phyloP scores from a whole-genome alignment of 2,888 invertebrate species.

The Strigamia transsilvanica region DNA sequence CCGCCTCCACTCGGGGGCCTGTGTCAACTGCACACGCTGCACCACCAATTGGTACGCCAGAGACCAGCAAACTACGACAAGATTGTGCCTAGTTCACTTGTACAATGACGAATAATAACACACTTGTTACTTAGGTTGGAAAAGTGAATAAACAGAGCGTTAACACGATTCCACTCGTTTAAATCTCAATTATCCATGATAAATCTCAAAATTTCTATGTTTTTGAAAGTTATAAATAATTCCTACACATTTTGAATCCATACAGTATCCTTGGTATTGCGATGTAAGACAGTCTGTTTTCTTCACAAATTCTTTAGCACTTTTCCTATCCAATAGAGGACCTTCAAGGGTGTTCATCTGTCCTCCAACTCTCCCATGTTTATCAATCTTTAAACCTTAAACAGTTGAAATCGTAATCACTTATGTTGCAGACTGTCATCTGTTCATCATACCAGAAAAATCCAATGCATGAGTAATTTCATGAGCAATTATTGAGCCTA shows the following conservation, averaged over 20 bases:
- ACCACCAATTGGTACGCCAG: no score
- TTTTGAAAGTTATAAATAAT: no score
- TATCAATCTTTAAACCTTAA: not conserved
- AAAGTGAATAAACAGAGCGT: no score
- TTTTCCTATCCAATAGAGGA: not conserved
- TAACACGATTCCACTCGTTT: no score
- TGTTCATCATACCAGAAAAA: not conserved
- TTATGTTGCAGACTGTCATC: not conserved
- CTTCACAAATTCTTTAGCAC: not conserved
- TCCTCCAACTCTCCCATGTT: not conserved
- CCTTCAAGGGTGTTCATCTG: not conserved
- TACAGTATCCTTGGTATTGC: not conserved
- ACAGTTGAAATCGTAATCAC: not conserved
- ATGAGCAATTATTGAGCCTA: not conserved
- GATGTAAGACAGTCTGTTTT: not conserved
- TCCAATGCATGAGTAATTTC: constrained; percentile 18
- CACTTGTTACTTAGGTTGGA: no score
- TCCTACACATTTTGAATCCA: not conserved
- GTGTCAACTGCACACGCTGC: no score
- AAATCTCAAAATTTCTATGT: no score
- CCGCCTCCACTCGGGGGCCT: no score
- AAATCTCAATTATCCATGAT: no score
- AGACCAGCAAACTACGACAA: no score
- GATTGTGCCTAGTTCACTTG: no score
- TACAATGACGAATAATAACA: no score